A percentile compares a stretch with the other conserved stretches of the same genome.
phyloP scores from a whole-genome alignment of 2,888 invertebrate species.

The Leuctra nigra region DNA sequence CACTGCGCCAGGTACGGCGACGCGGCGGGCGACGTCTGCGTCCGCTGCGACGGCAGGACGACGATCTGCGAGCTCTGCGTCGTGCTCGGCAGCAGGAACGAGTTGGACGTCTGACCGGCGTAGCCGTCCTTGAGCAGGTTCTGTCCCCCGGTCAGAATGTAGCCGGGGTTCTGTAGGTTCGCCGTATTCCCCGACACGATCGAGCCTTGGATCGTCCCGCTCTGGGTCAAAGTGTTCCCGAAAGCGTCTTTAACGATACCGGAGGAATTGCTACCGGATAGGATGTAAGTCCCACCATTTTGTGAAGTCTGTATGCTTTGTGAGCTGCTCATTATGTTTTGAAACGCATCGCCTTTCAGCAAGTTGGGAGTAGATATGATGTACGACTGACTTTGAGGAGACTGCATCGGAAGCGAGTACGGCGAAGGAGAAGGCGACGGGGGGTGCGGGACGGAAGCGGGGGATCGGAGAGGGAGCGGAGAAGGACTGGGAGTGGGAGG shows the following conservation, averaged over 20 bases:
- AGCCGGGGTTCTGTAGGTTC: neutral
- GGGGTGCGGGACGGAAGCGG: conserved; percentile 25
- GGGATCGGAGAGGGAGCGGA: conserved; percentile 26
- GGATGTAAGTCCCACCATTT: conserved; percentile 16
- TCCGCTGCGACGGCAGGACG: neutral
- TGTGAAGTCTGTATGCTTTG: neutral
- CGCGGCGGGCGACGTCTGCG: neutral
- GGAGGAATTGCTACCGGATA: conserved; percentile 5
- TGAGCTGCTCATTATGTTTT: neutral
- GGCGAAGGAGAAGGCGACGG: conserved; percentile 27
- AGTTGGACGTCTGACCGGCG: neutral
- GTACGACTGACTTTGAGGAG: conserved; percentile 22
- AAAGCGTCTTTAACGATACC: conserved; percentile 19
- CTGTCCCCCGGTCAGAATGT: conserved; percentile 2
- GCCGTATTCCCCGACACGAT: conserved; percentile 5
- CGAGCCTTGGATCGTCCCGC: neutral
- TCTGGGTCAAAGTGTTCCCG: conserved; percentile 8
- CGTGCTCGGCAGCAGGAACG: conserved; percentile 2
- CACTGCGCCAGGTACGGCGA: neutral
- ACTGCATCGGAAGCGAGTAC: conserved; percentile 24
- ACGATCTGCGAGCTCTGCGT: conserved; percentile 2
- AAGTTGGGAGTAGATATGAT: conserved; percentile 6
- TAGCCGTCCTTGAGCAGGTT: neutral
- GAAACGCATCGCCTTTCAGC: conserved; percentile 17
- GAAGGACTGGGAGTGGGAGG: conserved; percentile 28